phyloP scores from a whole-genome alignment of 1,140 invertebrate genomes.

The Kradibia gibbosae region DNA sequence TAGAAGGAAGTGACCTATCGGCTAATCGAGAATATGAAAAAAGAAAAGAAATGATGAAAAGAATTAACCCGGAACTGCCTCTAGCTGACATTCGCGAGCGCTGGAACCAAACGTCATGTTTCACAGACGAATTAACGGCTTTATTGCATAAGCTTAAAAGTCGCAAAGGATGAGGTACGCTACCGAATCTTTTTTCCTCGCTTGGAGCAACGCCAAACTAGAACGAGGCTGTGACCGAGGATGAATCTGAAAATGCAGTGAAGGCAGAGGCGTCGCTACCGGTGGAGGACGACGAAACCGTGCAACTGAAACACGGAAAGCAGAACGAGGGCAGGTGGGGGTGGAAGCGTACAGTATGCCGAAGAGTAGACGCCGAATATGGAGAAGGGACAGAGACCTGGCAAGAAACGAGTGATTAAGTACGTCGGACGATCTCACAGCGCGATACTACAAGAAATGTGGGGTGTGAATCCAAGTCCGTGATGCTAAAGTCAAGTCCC shows the following conservation, averaged over 20 bases:
- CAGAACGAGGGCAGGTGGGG: slow-evolving; percentile 6
- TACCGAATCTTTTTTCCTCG: neutral
- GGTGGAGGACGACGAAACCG: slow-evolving; percentile 1
- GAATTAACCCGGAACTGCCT: too few relatives aligned
- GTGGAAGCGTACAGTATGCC: too few relatives aligned
- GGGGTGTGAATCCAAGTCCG: too few relatives aligned
- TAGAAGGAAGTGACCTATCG: too few relatives aligned
- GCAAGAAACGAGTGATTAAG: neutral
- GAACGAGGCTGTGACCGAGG: neutral
- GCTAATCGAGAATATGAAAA: too few relatives aligned
- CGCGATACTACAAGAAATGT: too few relatives aligned
- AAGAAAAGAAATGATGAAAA: too few relatives aligned
- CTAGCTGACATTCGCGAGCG: too few relatives aligned
- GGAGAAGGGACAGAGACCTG: too few relatives aligned
- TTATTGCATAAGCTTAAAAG: slow-evolving; percentile 10
- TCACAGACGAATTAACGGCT: too few relatives aligned
- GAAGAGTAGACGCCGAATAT: neutral
- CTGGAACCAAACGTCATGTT: too few relatives aligned
- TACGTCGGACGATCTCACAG: neutral
- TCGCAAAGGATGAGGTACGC: neutral
- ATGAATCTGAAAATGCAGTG: neutral
- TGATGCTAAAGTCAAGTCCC: too few relatives aligned
- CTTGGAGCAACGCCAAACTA: neutral
- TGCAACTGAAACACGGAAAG: neutral
- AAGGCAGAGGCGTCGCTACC: neutral